Percentiles rank a stretch among this genome's conserved stretches.
These are phyloP conservation scores for Burhinus oedicnemus DNA, from an alignment of 2,113 vertebrate species.

Conservation along the genomic window DNA sequence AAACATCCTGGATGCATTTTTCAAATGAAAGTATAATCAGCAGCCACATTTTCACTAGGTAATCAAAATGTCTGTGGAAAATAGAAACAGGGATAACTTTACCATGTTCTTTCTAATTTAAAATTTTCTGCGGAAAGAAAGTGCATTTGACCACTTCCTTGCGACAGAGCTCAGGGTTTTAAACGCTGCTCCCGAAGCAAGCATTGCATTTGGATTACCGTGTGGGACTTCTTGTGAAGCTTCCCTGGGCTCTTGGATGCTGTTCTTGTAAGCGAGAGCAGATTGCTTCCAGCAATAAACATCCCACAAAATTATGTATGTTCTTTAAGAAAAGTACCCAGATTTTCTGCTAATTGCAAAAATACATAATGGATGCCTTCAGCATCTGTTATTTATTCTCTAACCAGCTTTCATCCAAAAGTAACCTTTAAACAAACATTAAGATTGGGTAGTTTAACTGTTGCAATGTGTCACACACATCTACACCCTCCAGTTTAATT, in stretches of 20 bases:
- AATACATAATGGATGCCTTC: conserved; percentile 78
- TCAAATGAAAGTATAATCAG: neutral
- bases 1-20: neutral
- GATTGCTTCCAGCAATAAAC: conserved; percentile 70
- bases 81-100: neutral
- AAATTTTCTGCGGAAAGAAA: conserved; percentile 9
- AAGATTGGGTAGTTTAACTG: conserved; percentile 64
- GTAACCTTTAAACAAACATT: conserved; percentile 78
- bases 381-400: conserved; percentile 76
- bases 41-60: neutral
- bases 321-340: conserved; percentile 76
- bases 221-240: conserved; percentile 62
- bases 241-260: conserved; percentile 37
- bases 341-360: conserved; percentile 80
- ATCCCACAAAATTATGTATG: conserved; percentile 75
- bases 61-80: neutral
- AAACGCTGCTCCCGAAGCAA: conserved; percentile 54
- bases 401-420: conserved; percentile 74
- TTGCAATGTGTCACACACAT: conserved; percentile 66
- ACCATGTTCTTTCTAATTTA: conserved; percentile 4
- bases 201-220: conserved; percentile 59
- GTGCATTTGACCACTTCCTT: neutral
- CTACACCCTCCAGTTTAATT: neutral
- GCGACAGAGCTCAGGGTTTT: neutral
- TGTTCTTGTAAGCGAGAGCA: conserved; percentile 17